Evolutionary conservation across 2,113 vertebrate species (phyloP).

Genomic region (Macquaria australasica): DNA sequence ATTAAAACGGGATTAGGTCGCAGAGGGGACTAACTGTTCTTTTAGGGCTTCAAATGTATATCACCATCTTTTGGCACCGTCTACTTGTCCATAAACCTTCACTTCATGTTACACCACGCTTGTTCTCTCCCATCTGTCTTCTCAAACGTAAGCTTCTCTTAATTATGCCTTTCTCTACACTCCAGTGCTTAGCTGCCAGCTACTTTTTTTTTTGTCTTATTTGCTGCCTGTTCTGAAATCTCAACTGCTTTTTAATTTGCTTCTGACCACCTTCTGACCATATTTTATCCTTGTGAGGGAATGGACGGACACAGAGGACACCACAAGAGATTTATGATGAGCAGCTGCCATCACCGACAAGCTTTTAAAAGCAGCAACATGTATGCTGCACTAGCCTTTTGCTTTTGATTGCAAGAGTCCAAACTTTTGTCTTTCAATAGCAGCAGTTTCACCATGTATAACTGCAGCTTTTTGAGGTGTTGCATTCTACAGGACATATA

Average conservation of each 20-base stretch:
- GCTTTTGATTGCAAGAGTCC: constrained; percentile 9
- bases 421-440: background rate
- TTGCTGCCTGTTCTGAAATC: constrained; percentile 31
- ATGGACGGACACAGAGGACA: constrained; percentile 18
- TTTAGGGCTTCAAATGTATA: constrained; percentile 34
- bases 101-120: constrained; percentile 17
- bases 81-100: constrained; percentile 21
- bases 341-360: constrained; percentile 45
- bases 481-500: no score
- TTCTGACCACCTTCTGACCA: constrained; percentile 2
- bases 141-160: constrained; percentile 29
- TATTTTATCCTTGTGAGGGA: constrained; percentile 35
- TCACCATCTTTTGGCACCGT: constrained; percentile 4
- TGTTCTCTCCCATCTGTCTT: constrained; percentile 33
- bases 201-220: constrained; percentile 2
- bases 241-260: constrained; percentile 28
- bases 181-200: constrained; percentile 10
- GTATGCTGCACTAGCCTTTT: background rate
- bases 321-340: constrained; percentile 53
- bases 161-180: constrained; percentile 29
- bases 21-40: constrained; percentile 9
- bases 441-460: background rate
- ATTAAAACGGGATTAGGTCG: constrained; percentile 43
- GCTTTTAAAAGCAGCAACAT: constrained; percentile 43
- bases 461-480: background rate